Base-by-base conservation (phyloP, 2,113 vertebrate genomes). In the Sarotherodon lohbergeri region DNA sequence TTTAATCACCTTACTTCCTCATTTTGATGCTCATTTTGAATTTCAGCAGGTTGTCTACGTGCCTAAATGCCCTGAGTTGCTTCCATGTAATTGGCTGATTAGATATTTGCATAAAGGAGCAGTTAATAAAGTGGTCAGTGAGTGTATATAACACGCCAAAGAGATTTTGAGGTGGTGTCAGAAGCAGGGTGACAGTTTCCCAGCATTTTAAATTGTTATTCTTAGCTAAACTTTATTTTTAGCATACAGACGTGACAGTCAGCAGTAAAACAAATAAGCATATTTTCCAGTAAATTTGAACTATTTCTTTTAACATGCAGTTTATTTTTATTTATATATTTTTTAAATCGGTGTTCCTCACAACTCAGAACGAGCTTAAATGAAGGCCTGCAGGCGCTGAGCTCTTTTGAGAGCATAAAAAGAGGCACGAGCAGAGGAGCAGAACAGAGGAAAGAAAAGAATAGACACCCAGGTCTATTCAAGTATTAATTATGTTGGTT, bases 401-500 rank as follows among this genome's bases (percentile, higher is more conserved):
- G 56, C 71, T 76, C 73, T 79, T 57, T 68, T 48, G 61, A 90
- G 86, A 66, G n/a, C 32, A 52, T 76, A 56, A 86, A 88, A 56
- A 80, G 43, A 68, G 82, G 43, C 19, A 5, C 2, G 5, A 90
- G 66, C 85, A 84, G 7, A 78, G 32, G 29, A 56, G 80, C 43
- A 57, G 43, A 80, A 81, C 59, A 84, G 83, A 85, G 73, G 63
- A 80, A 86, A 73, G 80, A 87, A 84, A 84, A 83, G 27, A 82
- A 54, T 46, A 85, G 59, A 63, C 46, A 41, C 84, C 27, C 80
- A 73, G 88, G 81, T 90, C 89, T 85, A 24, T 82, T 94, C 5
- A 84, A 92, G 82, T 87, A 84, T 90, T 92, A 88, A 91, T 93
- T 86, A 86, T 89, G 82, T 87, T 84, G 82, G 41, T 86, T 94